Base-by-base conservation (phyloP, 2,888 invertebrate genomes). In the Hartigia nigra region DNA sequence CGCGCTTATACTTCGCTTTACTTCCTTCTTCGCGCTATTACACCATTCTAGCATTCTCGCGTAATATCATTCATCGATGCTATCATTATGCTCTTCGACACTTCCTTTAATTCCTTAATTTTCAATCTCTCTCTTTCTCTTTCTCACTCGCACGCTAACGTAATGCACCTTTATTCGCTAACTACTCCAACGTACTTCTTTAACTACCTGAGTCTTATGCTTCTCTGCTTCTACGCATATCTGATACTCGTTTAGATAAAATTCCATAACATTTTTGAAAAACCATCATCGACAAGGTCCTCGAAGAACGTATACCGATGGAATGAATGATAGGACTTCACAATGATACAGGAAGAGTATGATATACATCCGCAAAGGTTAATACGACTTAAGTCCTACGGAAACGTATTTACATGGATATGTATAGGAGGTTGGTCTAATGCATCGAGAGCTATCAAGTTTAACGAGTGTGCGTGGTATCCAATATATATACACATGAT, bases 1-100 rank as follows among this genome's bases (percentile, higher is more conserved):
- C 76, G 79, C 80, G 77, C 79, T 74, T 78, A 76, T 74, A 70
- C 75, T 39, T 69, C 36, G 37, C 78, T 77, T 82, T 80, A 76
- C 79, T 80, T 79, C 77, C 75, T 79, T 37, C 39, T 31, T 76
- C 69, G 55, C 55, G 23, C 55, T 55, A 55, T 55, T 55, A 55
- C 55, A 23, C 55, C 23, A 55, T 55, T 55, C 55, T 55, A 55
- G 55, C 55, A 55, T 55, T 23, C 23, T 55, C 55, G 23, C 23
- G 1, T 23, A 55, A 55, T 55, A 23, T 23, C 23, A 55, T 55
- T 55, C 23, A 55, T 55, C 55, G 23, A 55, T 23, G 23, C 23
- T 55, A 55, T 55, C 23, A 2, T 55, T 5, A 55, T 55, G 55
- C 23, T 55, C 55, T 23, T 55, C 55, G 55, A 55, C 9, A 55